Base-by-base conservation (phyloP, 1,140 invertebrate species). In the Habropoda laboriosa region DNA sequence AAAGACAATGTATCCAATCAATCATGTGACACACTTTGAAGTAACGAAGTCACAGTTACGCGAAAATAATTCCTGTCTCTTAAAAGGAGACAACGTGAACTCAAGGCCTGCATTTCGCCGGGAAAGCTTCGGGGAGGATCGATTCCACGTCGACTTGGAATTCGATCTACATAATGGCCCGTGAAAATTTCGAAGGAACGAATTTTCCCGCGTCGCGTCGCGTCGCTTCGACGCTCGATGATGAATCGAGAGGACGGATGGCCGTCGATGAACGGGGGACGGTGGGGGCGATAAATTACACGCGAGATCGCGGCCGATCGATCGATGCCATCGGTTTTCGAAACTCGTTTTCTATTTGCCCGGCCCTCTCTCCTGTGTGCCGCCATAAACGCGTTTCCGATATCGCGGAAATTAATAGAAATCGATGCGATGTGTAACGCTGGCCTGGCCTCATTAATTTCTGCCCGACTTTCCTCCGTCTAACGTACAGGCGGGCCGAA, bases 321-420 rank as follows among this genome's bases (percentile, higher is more conserved):
- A 72, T 72, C 70, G 55, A 45, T 27, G 21, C n/a, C 40, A 61
- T 47, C 70, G 42, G 57, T 27, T 73, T 8, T 30, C 30, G 30
- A 61, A n/a, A 24, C 55, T 61, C 18, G 71, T 73, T 73, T 47
- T 27, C 53, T 42, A n/a, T 58, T 60, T 45, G 49, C 32, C 27
- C n/a, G n/a, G 53, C 55, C 18, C 27, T 24, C 6, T n/a, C n/a
- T n/a, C n/a, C n/a, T n/a, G n/a, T n/a, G 12, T 13, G 1, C 1
- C 21, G 16, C 1, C 21, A 35, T 72, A 73, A 73, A 73, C 71
- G 55, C 57, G 71, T 72, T 72, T 72, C 70, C 70, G 40, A 72
- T 60, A 72, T 47, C 55, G 21, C 21, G 27, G 30, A n/a, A 60
- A 60, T 72, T 72, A 72, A 73, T 47, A 73, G 71, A 73, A 73